Percentiles rank a stretch among this genome's conserved stretches.
Evolutionary conservation across 2,888 invertebrate species (phyloP).

Genomic region (Chalcosyrphus nemorum): DNA sequence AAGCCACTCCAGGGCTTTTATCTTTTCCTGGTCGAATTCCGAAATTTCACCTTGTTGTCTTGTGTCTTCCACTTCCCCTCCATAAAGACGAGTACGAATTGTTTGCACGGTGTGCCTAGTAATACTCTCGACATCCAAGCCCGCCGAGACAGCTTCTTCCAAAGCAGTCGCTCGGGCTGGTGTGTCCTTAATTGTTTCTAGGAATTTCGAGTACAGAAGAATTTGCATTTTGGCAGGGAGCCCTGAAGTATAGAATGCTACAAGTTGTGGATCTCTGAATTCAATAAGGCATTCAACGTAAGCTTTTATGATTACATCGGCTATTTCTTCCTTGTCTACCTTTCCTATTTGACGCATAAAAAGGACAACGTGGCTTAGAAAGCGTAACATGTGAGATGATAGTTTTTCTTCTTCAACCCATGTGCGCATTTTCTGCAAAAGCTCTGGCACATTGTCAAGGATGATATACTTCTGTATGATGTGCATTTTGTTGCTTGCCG

Average conservation of each 20-base stretch:
- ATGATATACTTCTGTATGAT: constrained; percentile 93
- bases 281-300: constrained; percentile 89
- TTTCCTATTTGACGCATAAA: constrained; percentile 91
- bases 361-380: constrained; percentile 92
- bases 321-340: constrained; percentile 86
- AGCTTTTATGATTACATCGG: constrained; percentile 89
- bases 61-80: constrained; percentile 41
- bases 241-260: constrained; percentile 93
- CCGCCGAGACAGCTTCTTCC: constrained; percentile 88
- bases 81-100: constrained; percentile 82
- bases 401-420: constrained; percentile 85
- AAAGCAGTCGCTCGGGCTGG: constrained; percentile 84
- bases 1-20: constrained; percentile 93
- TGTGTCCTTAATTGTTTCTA: constrained; percentile 87
- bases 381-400: constrained; percentile 84
- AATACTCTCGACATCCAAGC: constrained; percentile 92
- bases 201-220: constrained; percentile 87
- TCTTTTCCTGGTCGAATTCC: constrained; percentile 87
- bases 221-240: constrained; percentile 86
- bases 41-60: constrained; percentile 84
- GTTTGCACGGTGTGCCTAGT: constrained; percentile 93
- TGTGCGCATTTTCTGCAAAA: constrained; percentile 87
- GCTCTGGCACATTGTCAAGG: constrained; percentile 88
- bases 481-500: constrained; percentile 86
- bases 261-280: constrained; percentile 88